phyloP scores from a whole-genome alignment of 1,140 invertebrate species.

The Matsumurasca onukii region DNA sequence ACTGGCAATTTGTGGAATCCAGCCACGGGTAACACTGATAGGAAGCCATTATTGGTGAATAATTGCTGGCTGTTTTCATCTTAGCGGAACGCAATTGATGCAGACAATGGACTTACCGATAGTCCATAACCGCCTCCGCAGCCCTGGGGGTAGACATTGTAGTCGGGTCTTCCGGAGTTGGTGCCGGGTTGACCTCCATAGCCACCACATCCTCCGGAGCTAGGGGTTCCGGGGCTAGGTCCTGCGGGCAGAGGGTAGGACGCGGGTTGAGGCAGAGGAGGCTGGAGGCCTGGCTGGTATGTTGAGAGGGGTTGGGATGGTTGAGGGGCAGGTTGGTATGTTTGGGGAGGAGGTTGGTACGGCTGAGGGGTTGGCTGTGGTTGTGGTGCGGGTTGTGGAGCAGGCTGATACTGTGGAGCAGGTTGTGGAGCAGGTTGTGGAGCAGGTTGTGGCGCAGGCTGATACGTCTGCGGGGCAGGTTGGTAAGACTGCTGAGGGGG shows the following conservation, averaged over 20 bases:
- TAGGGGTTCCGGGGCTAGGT: neutral
- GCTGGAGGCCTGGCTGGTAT: neutral
- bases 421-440: neutral
- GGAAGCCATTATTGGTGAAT: no score
- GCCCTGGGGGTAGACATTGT: neutral
- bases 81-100: neutral
- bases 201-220: neutral
- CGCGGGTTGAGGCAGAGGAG: neutral
- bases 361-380: neutral
- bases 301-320: neutral
- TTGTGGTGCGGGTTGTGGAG: neutral
- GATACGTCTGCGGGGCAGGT: neutral
- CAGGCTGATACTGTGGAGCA: neutral
- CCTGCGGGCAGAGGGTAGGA: neutral
- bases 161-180: neutral
- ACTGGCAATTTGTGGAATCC: no score
- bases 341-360: neutral
- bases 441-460: neutral
- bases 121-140: neutral
- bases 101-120: constrained; percentile 25
- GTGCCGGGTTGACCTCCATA: neutral
- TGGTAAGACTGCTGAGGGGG: neutral
- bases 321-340: neutral
- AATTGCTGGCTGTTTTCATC: no score
- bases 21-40: no score